Base-by-base conservation (phyloP, 2,113 vertebrate genomes). In the Indri indri region DNA sequence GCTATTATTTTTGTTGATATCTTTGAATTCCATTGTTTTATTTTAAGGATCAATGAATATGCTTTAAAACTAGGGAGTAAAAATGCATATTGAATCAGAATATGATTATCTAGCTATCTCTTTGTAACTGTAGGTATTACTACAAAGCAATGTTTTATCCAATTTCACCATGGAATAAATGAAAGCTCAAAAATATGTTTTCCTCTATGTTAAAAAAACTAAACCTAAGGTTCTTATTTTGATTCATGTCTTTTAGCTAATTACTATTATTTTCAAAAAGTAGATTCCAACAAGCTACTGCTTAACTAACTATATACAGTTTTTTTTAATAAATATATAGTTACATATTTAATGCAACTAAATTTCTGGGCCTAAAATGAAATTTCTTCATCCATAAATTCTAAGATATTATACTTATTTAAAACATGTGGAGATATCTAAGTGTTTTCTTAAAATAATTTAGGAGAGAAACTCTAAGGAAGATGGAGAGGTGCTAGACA, bases 21-120 rank as follows among this genome's bases (percentile, higher is more conserved):
- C 22, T 59, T 90, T 74, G 1, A 57, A 88, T 91, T 68, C 42
- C 3, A 10, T 30, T 76, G 27, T 63, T 40, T 84, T 87, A 73
- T 74, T 71, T 90, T 91, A 79, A 83, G 45, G 17, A 74, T 86
- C 59, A 95, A 80, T 86, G 25, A 80, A 37, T 57, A 42, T 70
- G 27, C 34, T 95, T 93, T 93, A 79, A 95, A 86, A 80, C 25
- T 22, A 89, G 23, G 18, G 5, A 84, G 66, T 66, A 37, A 95
- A 86, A 70, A 34, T 45, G 0, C 23, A 87, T 11, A 16, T 8
- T 74, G 5, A 82, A 11, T 63, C 40, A 82, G 23, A 76, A 57
- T 42, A 61, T 54, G 47, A 68, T 81, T 82, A 63, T 83, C 7
- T 90, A 83, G n/a, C 8, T 82, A 42, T 25, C 8, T 76, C 54